These are phyloP conservation scores for Platalea minor DNA, from an alignment of 2,797 vertebrate species.

Conservation along the genomic window DNA sequence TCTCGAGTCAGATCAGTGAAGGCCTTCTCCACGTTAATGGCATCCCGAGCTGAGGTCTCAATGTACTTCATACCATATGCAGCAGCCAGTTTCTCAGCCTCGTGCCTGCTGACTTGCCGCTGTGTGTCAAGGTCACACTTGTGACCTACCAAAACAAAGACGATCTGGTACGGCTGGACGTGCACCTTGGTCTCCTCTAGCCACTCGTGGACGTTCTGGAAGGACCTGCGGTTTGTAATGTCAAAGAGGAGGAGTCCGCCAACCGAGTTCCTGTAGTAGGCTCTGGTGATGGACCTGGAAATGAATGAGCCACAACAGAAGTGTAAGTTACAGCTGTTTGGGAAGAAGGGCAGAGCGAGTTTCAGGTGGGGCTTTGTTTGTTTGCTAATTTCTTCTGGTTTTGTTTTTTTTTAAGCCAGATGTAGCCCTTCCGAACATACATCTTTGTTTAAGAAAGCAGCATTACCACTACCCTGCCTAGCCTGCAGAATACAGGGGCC, in stretches of 20 bases:
- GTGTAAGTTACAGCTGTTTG: not conserved
- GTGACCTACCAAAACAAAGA: conserved; percentile 96
- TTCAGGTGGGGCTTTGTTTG: not conserved
- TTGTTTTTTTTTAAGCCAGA: not conserved
- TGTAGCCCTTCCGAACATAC: rapidly evolving
- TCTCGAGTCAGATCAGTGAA: conserved; percentile 97
- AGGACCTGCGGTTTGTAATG: conserved; percentile 97
- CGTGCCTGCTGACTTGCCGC: conserved; percentile 92
- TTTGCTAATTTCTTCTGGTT: not conserved
- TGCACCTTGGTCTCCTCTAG: conserved; percentile 96
- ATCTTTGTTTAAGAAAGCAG: not conserved
- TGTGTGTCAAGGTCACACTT: conserved; percentile 96
- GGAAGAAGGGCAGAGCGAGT: not conserved
- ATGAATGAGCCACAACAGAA: conserved; percentile 2
- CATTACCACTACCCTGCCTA: not conserved
- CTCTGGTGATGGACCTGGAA: conserved; percentile 94
- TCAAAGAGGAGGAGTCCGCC: conserved; percentile 98
- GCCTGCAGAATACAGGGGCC: not conserved
- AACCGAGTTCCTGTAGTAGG: conserved; percentile 98
- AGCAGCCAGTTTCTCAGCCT: conserved; percentile 94
- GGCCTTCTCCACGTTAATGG: conserved; percentile 97
- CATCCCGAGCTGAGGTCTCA: conserved; percentile 94
- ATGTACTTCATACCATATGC: conserved; percentile 96
- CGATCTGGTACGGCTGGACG: conserved; percentile 96
- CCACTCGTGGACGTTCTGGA: conserved; percentile 98